These are phyloP conservation scores for Mastomys coucha DNA, from an alignment of 2,113 vertebrate species.

Conservation along the genomic window DNA sequence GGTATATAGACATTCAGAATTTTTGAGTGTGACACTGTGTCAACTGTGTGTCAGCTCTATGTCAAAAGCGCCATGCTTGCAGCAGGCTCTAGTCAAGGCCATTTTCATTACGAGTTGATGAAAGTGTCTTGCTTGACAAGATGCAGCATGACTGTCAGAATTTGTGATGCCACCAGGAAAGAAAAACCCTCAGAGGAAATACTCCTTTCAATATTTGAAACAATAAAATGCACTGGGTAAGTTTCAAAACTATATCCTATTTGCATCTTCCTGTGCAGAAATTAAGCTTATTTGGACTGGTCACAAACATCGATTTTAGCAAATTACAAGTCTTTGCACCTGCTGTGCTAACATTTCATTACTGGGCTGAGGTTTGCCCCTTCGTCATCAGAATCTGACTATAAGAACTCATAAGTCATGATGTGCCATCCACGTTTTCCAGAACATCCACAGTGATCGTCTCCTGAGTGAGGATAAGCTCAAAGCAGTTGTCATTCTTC, in stretches of 20 bases:
- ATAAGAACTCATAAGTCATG: background rate
- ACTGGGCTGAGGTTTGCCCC: accelerated
- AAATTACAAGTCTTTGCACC: background rate
- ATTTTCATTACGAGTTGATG: slow-evolving; percentile 19
- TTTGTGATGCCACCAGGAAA: background rate
- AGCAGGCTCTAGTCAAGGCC: background rate
- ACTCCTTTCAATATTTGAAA: background rate
- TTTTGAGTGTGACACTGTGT: background rate
- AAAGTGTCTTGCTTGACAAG: slow-evolving; percentile 33
- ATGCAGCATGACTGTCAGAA: slow-evolving; percentile 35
- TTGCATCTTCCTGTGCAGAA: background rate
- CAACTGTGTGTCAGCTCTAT: background rate
- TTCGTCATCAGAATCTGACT: background rate
- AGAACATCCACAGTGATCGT: background rate
- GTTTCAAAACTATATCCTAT: background rate
- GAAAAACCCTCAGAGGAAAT: background rate
- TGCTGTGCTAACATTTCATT: background rate
- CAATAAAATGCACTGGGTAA: background rate
- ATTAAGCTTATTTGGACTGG: background rate
- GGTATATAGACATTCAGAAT: background rate
- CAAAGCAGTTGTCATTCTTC: background rate
- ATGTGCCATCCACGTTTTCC: accelerated
- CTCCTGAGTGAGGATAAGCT: background rate
- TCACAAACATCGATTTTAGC: background rate
- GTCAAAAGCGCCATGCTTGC: background rate